Conservation (phyloP, 2,888 invertebrate genomes). For the Drosophila siamana region DNA sequence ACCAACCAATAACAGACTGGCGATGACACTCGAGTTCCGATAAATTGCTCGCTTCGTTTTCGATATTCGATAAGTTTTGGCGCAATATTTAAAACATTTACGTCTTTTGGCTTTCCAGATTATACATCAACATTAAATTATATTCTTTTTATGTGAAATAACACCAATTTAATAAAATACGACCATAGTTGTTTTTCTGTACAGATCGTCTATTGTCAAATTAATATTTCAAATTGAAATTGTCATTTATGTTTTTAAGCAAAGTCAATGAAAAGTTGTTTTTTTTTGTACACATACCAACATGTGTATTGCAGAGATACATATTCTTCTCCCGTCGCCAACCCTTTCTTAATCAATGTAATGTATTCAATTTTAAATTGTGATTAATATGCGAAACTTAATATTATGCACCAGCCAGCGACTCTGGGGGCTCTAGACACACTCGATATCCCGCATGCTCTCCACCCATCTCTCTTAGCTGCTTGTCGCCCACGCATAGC, state of each 20-base stretch:
- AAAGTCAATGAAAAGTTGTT: not conserved
- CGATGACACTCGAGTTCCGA: constrained; percentile 24
- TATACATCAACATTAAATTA: too few species aligned
- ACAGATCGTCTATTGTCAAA: too few species aligned
- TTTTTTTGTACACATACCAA: not conserved
- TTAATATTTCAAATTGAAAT: too few species aligned
- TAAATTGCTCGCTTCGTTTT: constrained; percentile 4
- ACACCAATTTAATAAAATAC: too few species aligned
- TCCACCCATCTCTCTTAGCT: not conserved
- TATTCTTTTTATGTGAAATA: too few species aligned
- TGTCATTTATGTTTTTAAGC: too few species aligned
- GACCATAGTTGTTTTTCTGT: too few species aligned
- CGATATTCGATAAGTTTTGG: constrained; percentile 2
- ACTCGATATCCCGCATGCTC: constrained; percentile 42
- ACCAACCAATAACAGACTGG: constrained; percentile 11
- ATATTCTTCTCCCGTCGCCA: not conserved
- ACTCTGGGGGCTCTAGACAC: constrained; percentile 33
- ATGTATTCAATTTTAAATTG: constrained; percentile 73
- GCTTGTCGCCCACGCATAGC: constrained; percentile 36
- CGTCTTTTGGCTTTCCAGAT: too few species aligned
- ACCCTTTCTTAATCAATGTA: constrained; percentile 60
- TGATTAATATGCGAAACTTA: constrained; percentile 74
- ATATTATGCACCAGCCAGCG: constrained; percentile 52
- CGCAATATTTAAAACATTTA: constrained; percentile 22
- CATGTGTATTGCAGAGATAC: constrained; percentile 5